Evolutionary conservation across 2,888 invertebrate species (phyloP).

Genomic region (Scaptodrosophila latifasciaeformis): DNA sequence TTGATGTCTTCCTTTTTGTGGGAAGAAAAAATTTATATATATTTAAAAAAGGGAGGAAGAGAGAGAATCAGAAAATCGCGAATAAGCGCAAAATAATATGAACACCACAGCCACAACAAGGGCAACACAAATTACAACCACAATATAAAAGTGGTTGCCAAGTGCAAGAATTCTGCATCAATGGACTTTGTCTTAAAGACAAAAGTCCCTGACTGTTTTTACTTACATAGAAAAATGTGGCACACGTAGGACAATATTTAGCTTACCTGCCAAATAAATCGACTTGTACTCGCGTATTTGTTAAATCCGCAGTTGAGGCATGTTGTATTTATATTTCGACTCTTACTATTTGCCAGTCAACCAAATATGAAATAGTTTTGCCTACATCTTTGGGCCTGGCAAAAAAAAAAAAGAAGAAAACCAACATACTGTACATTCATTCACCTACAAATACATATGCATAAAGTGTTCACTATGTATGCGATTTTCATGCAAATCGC

Average conservation of each 20-base stretch:
- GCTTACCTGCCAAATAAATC: background rate
- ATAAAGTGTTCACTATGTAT: background rate
- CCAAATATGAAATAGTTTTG: conserved; percentile 2
- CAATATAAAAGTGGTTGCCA: background rate
- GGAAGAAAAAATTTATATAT: too few relatives aligned
- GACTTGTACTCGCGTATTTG: background rate
- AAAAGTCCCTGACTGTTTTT: background rate
- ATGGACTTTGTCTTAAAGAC: background rate
- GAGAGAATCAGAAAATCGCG: too few relatives aligned
- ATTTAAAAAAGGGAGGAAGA: too few relatives aligned
- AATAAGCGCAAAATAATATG: conserved; percentile 52
- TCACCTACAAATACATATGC: too few relatives aligned
- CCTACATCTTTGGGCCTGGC: conserved; percentile 8
- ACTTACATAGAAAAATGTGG: background rate
- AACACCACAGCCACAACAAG: too few relatives aligned
- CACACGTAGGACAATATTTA: background rate
- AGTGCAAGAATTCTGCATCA: background rate
- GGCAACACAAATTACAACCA: too few relatives aligned
- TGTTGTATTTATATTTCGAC: background rate
- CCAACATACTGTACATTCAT: too few relatives aligned
- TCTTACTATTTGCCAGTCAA: background rate
- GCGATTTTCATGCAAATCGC: background rate
- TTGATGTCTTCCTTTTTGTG: conserved; percentile 56
- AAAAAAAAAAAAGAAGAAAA: too few relatives aligned
- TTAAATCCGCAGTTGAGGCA: background rate